Evolutionary conservation across 2,888 invertebrate species (phyloP).

Genomic region (Drosophila anomelani): DNA sequence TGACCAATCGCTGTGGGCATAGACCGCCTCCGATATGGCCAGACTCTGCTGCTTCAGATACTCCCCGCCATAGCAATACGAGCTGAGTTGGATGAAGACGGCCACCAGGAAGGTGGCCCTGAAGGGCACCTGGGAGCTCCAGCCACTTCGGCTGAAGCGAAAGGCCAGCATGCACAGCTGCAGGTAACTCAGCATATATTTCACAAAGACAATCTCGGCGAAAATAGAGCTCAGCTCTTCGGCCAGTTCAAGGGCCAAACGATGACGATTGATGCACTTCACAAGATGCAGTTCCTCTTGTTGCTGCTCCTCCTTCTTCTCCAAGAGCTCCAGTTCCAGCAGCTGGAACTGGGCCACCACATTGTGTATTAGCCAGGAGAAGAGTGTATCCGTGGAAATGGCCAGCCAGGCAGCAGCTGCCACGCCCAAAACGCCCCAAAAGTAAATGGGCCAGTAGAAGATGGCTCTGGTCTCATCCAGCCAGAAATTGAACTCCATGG

Average conservation of each 20-base stretch:
- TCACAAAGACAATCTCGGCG: constrained; percentile 56
- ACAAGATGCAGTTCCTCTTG: neutral
- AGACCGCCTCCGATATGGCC: constrained; percentile 31
- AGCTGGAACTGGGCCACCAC: constrained; percentile 50
- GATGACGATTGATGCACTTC: constrained; percentile 35
- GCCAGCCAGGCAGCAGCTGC: constrained; percentile 31
- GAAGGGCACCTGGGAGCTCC: constrained; percentile 49
- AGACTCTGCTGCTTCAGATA: constrained; percentile 51
- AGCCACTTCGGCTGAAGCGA: constrained; percentile 48
- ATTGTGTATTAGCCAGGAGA: constrained; percentile 53
- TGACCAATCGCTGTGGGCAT: constrained; percentile 41
- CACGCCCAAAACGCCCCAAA: constrained; percentile 48
- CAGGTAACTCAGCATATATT: constrained; percentile 55
- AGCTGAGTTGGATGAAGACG: constrained; percentile 41
- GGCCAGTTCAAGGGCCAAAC: constrained; percentile 41
- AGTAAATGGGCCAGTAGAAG: constrained; percentile 48
- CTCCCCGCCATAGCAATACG: constrained; percentile 54
- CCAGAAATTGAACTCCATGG: constrained; percentile 60
- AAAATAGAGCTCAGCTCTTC: constrained; percentile 42
- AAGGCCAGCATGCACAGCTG: constrained; percentile 52
- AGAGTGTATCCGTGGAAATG: constrained; percentile 49
- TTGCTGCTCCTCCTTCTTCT: neutral
- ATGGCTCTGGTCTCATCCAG: constrained; percentile 34
- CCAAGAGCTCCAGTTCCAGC: constrained; percentile 15
- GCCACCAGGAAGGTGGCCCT: constrained; percentile 42